Evolutionary conservation across 2,797 vertebrate genomes (phyloP).

Genomic region (Galaxias olidus): DNA sequence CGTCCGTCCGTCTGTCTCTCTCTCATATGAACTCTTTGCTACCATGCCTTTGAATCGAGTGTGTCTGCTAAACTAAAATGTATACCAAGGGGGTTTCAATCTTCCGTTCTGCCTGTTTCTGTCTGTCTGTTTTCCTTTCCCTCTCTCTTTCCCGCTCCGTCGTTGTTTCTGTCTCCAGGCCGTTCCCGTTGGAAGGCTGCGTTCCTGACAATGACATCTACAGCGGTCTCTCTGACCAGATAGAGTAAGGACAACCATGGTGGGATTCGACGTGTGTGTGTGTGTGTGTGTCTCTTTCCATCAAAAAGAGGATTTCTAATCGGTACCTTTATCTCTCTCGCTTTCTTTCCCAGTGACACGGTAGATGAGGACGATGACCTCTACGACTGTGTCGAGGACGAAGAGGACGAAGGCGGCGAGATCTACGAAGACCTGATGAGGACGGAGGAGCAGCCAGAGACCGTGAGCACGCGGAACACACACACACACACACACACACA

Average conservation of each 20-base stretch:
- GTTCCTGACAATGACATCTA: slow-evolving; percentile 88
- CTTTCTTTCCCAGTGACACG: slow-evolving; percentile 77
- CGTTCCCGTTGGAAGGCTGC: slow-evolving; percentile 83
- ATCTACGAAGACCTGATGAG: slow-evolving; percentile 94
- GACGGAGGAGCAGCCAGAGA: slow-evolving; percentile 64
- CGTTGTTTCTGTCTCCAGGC: slow-evolving; percentile 59
- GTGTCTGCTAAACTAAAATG: neutral
- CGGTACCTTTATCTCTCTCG: neutral
- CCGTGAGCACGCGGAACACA: slow-evolving; percentile 53
- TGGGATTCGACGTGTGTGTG: slow-evolving; percentile 2
- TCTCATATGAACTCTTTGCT: neutral
- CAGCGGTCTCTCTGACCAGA: slow-evolving; percentile 89
- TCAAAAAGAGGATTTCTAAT: neutral
- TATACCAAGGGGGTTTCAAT: neutral
- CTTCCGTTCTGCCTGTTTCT: neutral
- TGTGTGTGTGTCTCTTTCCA: slow-evolving; percentile 7
- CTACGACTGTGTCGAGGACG: slow-evolving; percentile 90
- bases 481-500: slow-evolving; percentile 6
- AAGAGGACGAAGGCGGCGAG: slow-evolving; percentile 85
- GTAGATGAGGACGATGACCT: slow-evolving; percentile 92
- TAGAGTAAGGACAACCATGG: slow-evolving; percentile 80
- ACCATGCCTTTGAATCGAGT: neutral
- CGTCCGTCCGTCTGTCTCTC: neutral
- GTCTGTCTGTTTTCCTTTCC: neutral
- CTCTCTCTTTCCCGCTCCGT: neutral